Evolutionary conservation across 2,888 invertebrate species (phyloP).

Genomic region (Hermaeophaga mercurialis): DNA sequence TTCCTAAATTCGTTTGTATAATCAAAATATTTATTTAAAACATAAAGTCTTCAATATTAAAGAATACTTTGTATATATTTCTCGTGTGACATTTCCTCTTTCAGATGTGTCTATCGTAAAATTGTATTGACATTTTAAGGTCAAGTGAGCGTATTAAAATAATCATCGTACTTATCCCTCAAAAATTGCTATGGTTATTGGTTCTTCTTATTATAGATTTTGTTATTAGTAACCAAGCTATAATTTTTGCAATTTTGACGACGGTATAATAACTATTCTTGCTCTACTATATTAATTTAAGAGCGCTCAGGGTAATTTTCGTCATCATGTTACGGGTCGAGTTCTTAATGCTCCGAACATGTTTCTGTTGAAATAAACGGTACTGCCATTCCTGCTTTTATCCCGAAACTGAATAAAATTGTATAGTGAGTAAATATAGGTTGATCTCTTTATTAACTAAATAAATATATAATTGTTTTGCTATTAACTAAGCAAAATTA

Average conservation of each 20-base stretch:
- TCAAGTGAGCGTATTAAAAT: conserved; percentile 20
- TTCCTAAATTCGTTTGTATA: too few relatives aligned
- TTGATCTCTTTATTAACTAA: too few relatives aligned
- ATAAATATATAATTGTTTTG: too few relatives aligned
- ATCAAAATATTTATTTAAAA: too few relatives aligned
- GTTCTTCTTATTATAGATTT: conserved; percentile 24
- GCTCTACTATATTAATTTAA: conserved; percentile 16
- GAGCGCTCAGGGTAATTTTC: conserved; percentile 4
- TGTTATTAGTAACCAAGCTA: conserved; percentile 17
- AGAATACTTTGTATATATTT: too few relatives aligned
- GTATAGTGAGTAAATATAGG: too few relatives aligned
- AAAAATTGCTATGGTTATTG: conserved; percentile 24
- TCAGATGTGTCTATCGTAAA: neutral
- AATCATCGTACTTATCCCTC: conserved; percentile 18
- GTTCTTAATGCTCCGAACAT: neutral
- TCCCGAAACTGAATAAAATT: too few relatives aligned
- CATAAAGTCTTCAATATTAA: too few relatives aligned
- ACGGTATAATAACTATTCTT: conserved; percentile 15
- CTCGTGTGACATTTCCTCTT: conserved; percentile 12
- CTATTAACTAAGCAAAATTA: too few relatives aligned
- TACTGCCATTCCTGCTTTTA: too few relatives aligned
- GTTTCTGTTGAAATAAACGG: neutral
- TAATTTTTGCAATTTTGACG: conserved; percentile 19
- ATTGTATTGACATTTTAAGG: conserved; percentile 19
- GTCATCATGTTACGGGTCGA: conserved; percentile 3